Evolutionary conservation across 2,797 vertebrate species (phyloP), one percentile per base, ranked within the genome.

Genomic region (Epinephelus coioides): DNA sequence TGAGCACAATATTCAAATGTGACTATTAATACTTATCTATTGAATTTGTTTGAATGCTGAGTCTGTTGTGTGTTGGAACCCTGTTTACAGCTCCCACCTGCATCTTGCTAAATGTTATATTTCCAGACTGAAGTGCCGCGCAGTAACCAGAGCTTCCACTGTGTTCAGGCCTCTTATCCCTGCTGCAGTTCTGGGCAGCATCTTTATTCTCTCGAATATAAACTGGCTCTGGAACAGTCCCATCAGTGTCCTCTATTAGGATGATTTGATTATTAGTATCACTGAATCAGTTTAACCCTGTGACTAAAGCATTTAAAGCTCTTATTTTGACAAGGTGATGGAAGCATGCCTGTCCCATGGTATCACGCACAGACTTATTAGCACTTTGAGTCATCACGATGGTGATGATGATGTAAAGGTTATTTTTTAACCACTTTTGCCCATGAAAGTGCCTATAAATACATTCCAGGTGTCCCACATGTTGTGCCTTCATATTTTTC

Each of bases 391-490:
- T 87, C 78, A 62, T 61, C 65, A 13, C 50, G 23, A 25, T 43
- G 34, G 47, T 44, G 67, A 69, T 30, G 56, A 54, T 44, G 67
- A 74, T 30, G 53, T 73, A 84, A 74, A 63, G 44, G 23, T 74
- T 81, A 62, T 74, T 77, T 70, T 71, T 34, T 47, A 57, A 71
- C 88, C 88, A 90, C 92, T 78, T 79, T 88, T 90, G 82, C 84
- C 85, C 83, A 93, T 91, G 80, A 96, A 66, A 90, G 95, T 97
- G 95, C 96, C 96, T 97, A 90, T 94, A 87, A 95, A 96, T 94
- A 97, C 97, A 97, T 97, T 97, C 96, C 96, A 95, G 94, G 94
- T 89, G 83, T 84, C 92, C 92, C 90, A 85, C 51, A 81, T 76
- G 69, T 85, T 69, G 81, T 96, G 84, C 89, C 95, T 95, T 95